Evolutionary conservation across 2,888 invertebrate species (phyloP), one percentile per base, ranked within the genome.

Genomic region (Drosophila mercatorum): DNA sequence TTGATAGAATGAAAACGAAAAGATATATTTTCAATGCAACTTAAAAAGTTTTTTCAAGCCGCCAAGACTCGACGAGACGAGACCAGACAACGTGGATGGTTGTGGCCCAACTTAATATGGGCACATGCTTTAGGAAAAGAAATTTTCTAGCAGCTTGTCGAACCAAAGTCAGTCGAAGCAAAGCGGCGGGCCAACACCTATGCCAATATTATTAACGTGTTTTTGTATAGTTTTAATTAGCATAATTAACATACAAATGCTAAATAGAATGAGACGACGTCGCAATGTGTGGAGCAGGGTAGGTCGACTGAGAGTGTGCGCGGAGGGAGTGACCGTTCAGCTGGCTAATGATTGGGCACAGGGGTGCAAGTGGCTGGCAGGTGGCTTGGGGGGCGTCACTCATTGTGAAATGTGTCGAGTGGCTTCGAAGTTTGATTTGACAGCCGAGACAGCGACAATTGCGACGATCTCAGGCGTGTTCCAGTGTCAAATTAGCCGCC

Each of bases 181-280:
- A 68, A 63, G 61, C 51, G 44, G 58, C 65, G 52, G 66, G 61
- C 67, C 78, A 79, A 85, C 77, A 82, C 88, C 80, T 81, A 69
- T 75, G 73, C 61, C 63, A 80, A 83, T 72, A 68, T 80, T 85
- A 69, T 85, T 80, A 83, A 86, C 81, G 78, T 89, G 78, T 83
- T 89, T 69, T 87, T 86, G 83, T 83, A 69, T 83, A 81, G 69
- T 83, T 87, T 83, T 83, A 87, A 84, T 84, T 84, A 83, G 72
- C 84, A 89, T 84, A 84, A 83, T 89, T 84, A 75, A 76, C 89
- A 78, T 75, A 81, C 78, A 87, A 89, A 78, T 83, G 89, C 68
- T 89, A 89, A 84, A 83, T 70, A 86, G 85, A 83, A 81, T 81
- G 65, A 63, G 62, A 68, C 57, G 62, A 68, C 53, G 62, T 43